Evolutionary conservation across 1,140 invertebrate species (phyloP).

Genomic region (Oreohelix idahoensis): DNA sequence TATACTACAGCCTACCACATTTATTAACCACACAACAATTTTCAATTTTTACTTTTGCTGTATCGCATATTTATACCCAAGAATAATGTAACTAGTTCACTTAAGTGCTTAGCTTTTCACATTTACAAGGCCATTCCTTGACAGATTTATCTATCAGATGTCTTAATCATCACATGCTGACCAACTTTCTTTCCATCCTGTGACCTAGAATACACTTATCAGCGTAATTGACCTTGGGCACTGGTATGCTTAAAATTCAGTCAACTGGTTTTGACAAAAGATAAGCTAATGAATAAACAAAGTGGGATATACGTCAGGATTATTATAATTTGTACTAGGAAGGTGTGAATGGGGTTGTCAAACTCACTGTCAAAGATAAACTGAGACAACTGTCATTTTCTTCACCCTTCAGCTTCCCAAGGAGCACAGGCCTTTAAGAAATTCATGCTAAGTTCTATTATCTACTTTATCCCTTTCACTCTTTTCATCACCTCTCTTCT

Average conservation of each 20-base stretch:
- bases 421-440: no score
- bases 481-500: no score
- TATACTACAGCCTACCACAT: no score
- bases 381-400: no score
- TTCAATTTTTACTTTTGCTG: background rate
- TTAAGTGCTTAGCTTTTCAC: background rate
- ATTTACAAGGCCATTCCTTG: background rate
- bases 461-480: no score
- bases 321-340: background rate
- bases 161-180: constrained; percentile 1
- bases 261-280: background rate
- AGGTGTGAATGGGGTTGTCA: no score
- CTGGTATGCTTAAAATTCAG: background rate
- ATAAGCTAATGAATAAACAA: background rate
- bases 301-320: background rate
- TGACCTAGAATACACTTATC: constrained; percentile 1
- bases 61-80: background rate
- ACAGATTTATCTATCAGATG: background rate
- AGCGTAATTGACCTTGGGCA: background rate
- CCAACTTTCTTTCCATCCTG: background rate
- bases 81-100: background rate
- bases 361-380: no score
- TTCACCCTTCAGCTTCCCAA: no score
- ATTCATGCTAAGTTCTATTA: no score
- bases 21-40: background rate